Evolutionary conservation across 2,888 invertebrate genomes (phyloP).

Genomic region (Callyntrura sp.): DNA sequence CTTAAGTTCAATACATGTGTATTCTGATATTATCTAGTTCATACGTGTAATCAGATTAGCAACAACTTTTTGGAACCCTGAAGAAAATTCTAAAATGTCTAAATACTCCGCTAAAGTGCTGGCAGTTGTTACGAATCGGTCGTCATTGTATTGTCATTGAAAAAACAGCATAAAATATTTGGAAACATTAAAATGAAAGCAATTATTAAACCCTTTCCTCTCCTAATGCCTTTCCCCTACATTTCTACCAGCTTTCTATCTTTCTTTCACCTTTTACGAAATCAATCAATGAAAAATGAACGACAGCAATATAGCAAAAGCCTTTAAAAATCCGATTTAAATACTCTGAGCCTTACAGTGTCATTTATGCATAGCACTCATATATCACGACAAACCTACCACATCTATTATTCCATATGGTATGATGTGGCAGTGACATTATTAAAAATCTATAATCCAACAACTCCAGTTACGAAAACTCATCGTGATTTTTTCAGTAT

Average conservation of each 20-base stretch:
- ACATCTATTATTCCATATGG: slow-evolving; percentile 8
- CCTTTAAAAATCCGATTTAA: neutral
- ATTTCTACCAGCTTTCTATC: neutral
- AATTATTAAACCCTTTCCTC: neutral
- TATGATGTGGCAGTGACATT: neutral
- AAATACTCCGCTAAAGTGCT: too few species aligned
- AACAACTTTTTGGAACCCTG: neutral
- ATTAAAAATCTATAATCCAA: slow-evolving; percentile 15
- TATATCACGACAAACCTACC: neutral
- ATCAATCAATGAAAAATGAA: slow-evolving; percentile 30
- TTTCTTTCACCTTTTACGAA: neutral
- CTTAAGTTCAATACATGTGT: neutral
- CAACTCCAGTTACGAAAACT: neutral
- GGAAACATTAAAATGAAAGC: too few species aligned
- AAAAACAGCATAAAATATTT: too few species aligned
- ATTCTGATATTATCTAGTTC: too few species aligned
- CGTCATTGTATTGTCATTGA: too few species aligned
- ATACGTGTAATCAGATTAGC: too few species aligned
- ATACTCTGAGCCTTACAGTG: too few species aligned
- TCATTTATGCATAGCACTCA: neutral
- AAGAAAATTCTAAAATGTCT: too few species aligned
- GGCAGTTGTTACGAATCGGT: too few species aligned
- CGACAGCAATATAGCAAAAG: neutral
- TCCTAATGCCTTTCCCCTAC: neutral
- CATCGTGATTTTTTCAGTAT: neutral